phyloP scores from a whole-genome alignment of 2,113 vertebrate genomes.

The Onychostoma macrolepis region DNA sequence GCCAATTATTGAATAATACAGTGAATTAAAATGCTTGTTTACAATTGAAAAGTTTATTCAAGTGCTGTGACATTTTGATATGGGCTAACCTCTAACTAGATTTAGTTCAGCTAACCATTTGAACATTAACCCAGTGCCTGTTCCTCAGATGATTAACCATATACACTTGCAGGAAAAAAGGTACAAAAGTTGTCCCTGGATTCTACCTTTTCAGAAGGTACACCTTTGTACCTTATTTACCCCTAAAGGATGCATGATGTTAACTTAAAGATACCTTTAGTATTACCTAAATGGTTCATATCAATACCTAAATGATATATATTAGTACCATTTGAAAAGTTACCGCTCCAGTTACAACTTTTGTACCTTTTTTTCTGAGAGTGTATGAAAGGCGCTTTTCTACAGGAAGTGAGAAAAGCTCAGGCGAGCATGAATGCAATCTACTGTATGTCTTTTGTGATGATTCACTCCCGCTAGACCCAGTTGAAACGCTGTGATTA shows the following conservation, averaged over 20 bases:
- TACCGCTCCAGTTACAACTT: background rate
- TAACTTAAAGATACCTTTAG: background rate
- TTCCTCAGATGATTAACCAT: background rate
- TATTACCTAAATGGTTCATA: background rate
- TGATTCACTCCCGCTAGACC: background rate
- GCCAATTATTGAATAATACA: background rate
- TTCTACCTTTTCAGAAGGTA: background rate
- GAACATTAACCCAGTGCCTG: background rate
- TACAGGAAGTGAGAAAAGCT: background rate
- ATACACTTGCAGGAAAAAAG: background rate
- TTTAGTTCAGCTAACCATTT: background rate
- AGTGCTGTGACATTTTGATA: too few species aligned
- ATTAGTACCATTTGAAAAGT: background rate
- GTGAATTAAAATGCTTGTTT: background rate
- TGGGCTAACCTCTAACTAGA: background rate
- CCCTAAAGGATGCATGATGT: background rate
- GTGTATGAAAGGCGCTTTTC: background rate
- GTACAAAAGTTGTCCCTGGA: background rate
- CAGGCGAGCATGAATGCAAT: background rate
- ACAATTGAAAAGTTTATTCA: background rate
- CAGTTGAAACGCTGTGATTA: background rate
- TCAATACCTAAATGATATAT: background rate
- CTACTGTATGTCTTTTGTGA: conserved; percentile 1
- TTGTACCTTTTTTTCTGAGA: background rate
- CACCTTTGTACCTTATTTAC: background rate